These are phyloP conservation scores for Osmoderma eremita DNA, from an alignment of 2,888 invertebrate species.

Conservation along the genomic window DNA sequence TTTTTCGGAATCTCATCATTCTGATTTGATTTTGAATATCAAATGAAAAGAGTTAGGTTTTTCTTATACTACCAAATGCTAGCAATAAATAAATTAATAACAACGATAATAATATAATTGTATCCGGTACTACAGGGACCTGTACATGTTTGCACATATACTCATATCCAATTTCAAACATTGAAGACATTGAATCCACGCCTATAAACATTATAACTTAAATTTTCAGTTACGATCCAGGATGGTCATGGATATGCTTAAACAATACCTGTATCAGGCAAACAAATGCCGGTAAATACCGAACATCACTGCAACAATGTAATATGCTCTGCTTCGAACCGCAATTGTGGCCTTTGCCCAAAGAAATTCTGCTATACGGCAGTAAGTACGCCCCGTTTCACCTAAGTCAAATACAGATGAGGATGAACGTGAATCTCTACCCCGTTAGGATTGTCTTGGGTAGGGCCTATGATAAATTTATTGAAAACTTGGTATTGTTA, in stretches of 20 bases:
- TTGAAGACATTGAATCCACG: too few relatives aligned
- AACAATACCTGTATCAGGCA: constrained; percentile 70
- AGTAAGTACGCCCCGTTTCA: constrained; percentile 69
- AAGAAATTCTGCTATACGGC: constrained; percentile 70
- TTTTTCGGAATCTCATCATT: too few relatives aligned
- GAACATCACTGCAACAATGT: constrained; percentile 73
- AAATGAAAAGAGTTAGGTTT: too few relatives aligned
- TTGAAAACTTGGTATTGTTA: constrained; percentile 48
- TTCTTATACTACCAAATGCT: too few relatives aligned
- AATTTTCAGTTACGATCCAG: constrained; percentile 5
- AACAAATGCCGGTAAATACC: constrained; percentile 57
- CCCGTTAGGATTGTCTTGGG: constrained; percentile 62
- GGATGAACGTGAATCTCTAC: constrained; percentile 46
- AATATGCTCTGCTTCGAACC: constrained; percentile 76
- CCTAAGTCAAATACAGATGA: constrained; percentile 63
- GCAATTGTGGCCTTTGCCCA: constrained; percentile 81
- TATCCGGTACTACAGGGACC: too few relatives aligned
- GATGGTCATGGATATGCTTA: constrained; percentile 78
- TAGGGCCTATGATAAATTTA: constrained; percentile 66
- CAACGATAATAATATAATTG: too few relatives aligned
- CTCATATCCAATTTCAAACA: too few relatives aligned
- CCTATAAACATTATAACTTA: background rate
- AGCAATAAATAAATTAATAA: too few relatives aligned
- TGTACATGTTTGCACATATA: too few relatives aligned
- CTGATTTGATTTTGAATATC: too few relatives aligned